Conservation (phyloP, 2,888 invertebrate genomes). For the Lasioglossum calceatum region DNA sequence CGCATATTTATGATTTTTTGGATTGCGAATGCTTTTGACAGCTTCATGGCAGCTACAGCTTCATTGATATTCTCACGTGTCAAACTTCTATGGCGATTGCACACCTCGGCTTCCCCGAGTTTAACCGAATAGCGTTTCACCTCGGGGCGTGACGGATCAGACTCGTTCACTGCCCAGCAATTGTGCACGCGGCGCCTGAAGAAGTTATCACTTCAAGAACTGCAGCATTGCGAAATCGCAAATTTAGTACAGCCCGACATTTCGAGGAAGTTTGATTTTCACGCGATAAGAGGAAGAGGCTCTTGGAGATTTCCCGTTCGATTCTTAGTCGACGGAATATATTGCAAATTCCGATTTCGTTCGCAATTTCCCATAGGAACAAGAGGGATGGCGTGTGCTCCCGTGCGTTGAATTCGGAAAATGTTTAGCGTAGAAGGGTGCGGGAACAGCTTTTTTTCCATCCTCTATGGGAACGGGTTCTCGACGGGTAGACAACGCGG, state of each 20-base stretch:
- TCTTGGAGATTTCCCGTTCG: background rate
- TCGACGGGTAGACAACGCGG: background rate
- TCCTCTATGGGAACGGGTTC: background rate
- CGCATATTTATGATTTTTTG: no score
- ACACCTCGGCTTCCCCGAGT: no score
- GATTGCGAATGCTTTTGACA: no score
- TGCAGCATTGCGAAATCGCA: background rate
- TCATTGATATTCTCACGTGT: no score
- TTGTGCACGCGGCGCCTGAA: no score
- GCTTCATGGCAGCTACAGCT: no score
- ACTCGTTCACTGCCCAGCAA: no score
- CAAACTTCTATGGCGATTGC: no score
- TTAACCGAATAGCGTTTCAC: no score
- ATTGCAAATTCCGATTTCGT: constrained; percentile 20
- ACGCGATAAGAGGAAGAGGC: background rate
- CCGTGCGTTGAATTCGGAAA: constrained; percentile 21
- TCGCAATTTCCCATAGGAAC: constrained; percentile 21
- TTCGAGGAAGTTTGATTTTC: background rate
- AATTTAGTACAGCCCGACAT: background rate
- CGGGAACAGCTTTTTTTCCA: background rate
- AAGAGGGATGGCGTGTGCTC: background rate
- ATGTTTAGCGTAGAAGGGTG: constrained; percentile 7
- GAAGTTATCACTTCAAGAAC: background rate
- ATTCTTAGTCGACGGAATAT: background rate
- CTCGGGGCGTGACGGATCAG: no score